Base-by-base conservation (phyloP, 2,797 vertebrate species). In the Bufotes viridis region DNA sequence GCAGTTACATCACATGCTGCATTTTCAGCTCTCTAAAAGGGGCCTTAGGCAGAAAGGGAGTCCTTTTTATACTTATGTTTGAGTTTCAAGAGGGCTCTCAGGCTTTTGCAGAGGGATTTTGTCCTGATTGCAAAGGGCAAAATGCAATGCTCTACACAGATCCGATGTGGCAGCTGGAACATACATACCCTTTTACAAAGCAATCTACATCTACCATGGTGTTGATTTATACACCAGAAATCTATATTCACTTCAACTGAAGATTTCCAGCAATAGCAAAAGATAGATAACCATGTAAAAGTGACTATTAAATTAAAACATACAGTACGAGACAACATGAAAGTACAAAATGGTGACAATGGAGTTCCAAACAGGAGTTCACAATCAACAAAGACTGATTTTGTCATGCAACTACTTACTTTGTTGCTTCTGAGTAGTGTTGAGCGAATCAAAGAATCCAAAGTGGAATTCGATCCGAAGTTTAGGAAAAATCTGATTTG, bases 1-100 rank as follows among this genome's bases (percentile, higher is more conserved):
- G 87, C 78, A 89, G 0, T 90, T 90, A 91, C 92, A 89, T 92
- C 90, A 90, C 89, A 91, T 78, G 90, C 85, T 81, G 89, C 20
- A 90, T 90, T 26, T 84, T 81, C 88, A 89, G 91, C 89, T 90
- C 81, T 65, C 74, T 88, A 51, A 85, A 69, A 81, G 69, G 42
- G 78, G 82, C 82, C 78, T 76, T 55, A 65, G 81, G 79, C 85
- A 84, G 76, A 87, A 87, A 69, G 85, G 55, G 24, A 72, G 82
- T 65, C 63, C 81, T 12, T 90, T 90, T 57, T 55, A 51, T 70
- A 80, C 81, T 84, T 87, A 90, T 87, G 81, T 80, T 70, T 18
- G 12, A 79, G 58, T 90, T 69, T 79, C 34, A 65, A 83, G 86
- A 89, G 88, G 61, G 4, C 67, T 78, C 57, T 79, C 65, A 61